Evolutionary conservation across 2,113 vertebrate genomes (phyloP).

Genomic region (Aegotheles bennettii): DNA sequence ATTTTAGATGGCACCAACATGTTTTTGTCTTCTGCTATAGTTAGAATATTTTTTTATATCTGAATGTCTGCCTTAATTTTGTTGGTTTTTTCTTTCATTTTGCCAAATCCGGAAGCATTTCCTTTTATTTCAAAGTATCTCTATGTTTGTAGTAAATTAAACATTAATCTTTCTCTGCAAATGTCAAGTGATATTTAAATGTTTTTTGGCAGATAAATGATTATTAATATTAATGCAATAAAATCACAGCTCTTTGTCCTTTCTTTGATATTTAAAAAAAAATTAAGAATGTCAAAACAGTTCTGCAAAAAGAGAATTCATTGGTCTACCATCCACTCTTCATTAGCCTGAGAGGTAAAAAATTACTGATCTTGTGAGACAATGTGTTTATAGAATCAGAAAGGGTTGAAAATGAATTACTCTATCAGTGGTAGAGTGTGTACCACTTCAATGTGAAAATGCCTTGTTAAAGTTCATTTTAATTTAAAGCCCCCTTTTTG

Average conservation of each 20-base stretch:
- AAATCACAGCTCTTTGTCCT: slow-evolving; percentile 67
- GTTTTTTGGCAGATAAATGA: slow-evolving; percentile 70
- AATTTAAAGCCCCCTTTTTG: slow-evolving; percentile 74
- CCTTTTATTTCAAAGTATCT: slow-evolving; percentile 69
- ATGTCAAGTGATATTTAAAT: slow-evolving; percentile 76
- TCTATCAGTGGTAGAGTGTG: slow-evolving; percentile 70
- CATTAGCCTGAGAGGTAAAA: slow-evolving; percentile 71
- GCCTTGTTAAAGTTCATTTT: slow-evolving; percentile 78
- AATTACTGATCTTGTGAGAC: slow-evolving; percentile 79
- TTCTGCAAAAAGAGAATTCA: slow-evolving; percentile 57
- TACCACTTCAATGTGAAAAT: slow-evolving; percentile 70
- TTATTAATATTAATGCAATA: slow-evolving; percentile 73
- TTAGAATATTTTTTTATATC: slow-evolving; percentile 36
- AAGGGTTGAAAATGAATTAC: slow-evolving; percentile 80
- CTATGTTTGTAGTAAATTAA: slow-evolving; percentile 69
- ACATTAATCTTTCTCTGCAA: slow-evolving; percentile 72
- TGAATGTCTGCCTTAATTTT: slow-evolving; percentile 54
- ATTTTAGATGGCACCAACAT: slow-evolving; percentile 55
- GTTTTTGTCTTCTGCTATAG: slow-evolving; percentile 48
- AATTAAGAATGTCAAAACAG: slow-evolving; percentile 64
- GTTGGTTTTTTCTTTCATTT: slow-evolving; percentile 27
- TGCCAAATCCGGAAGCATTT: slow-evolving; percentile 41
- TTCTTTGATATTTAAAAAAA: slow-evolving; percentile 72
- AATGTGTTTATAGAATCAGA: slow-evolving; percentile 79
- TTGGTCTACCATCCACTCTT: slow-evolving; percentile 57